phyloP scores from a whole-genome alignment of 2,888 invertebrate genomes.

The Dolichomitus sp. region DNA sequence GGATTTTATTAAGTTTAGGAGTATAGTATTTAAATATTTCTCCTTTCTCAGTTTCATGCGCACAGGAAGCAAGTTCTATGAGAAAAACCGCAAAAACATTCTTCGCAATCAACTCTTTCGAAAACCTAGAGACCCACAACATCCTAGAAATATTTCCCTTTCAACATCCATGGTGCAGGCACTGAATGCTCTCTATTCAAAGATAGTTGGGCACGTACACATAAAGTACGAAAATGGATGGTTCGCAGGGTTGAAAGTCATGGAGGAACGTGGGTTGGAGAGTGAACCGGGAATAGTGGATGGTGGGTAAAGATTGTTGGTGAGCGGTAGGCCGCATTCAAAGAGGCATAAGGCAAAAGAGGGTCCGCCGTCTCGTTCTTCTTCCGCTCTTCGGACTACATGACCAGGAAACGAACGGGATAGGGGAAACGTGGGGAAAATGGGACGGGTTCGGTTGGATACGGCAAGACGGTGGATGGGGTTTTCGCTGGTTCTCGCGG shows the following conservation, averaged over 20 bases:
- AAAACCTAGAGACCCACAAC: neutral
- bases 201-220: conserved; percentile 49
- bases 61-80: neutral
- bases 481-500: conserved; percentile 11
- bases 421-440: neutral
- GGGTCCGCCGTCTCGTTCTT: conserved; percentile 17
- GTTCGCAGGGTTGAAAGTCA: conserved; percentile 42
- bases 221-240: conserved; percentile 59
- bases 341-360: conserved; percentile 25
- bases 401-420: conserved; percentile 51
- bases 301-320: conserved; percentile 48
- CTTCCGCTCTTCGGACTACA: conserved; percentile 29
- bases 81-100: neutral
- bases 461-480: neutral
- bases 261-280: conserved; percentile 6
- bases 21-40: too few species aligned
- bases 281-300: conserved; percentile 24
- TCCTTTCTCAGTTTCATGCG: neutral
- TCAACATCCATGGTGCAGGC: neutral
- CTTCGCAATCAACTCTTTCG: neutral
- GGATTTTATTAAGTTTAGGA: too few species aligned
- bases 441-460: neutral
- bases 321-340: conserved; percentile 45
- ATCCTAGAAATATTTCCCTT: neutral
- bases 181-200: conserved; percentile 46